Conservation (phyloP, 2,888 invertebrate genomes). For the Tetrapedia diversipes region DNA sequence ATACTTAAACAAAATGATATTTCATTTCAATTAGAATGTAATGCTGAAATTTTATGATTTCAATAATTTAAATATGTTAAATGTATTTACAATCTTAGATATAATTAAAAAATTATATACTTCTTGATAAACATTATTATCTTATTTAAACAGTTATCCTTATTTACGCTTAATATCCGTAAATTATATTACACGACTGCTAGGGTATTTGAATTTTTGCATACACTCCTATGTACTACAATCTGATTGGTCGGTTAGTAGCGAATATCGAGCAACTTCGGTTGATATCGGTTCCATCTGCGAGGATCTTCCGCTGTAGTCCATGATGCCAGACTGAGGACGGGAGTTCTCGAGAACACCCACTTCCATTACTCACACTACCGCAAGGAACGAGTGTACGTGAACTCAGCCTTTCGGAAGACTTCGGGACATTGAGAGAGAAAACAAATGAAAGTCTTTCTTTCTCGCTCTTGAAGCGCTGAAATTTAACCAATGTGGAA, state of each 20-base stretch:
- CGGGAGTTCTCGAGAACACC: no score
- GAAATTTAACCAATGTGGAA: no score
- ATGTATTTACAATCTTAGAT: background rate
- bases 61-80: background rate
- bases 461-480: no score
- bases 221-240: slow-evolving; percentile 2
- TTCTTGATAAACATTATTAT: slow-evolving; percentile 1
- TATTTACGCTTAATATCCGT: background rate
- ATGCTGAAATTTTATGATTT: background rate
- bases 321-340: no score
- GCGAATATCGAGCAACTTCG: slow-evolving; percentile 45
- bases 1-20: no score
- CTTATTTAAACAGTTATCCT: background rate
- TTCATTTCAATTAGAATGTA: no score
- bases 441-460: no score
- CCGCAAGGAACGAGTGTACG: no score
- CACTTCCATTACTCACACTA: no score
- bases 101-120: slow-evolving; percentile 38
- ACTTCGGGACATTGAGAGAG: no score
- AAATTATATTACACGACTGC: background rate
- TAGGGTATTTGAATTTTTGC: slow-evolving; percentile 3
- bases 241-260: slow-evolving; percentile 21
- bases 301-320: slow-evolving; percentile 39
- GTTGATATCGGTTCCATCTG: slow-evolving; percentile 34
- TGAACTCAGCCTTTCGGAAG: no score